phyloP scores from a whole-genome alignment of 2,113 vertebrate genomes.

The Myiagra hebetior region DNA sequence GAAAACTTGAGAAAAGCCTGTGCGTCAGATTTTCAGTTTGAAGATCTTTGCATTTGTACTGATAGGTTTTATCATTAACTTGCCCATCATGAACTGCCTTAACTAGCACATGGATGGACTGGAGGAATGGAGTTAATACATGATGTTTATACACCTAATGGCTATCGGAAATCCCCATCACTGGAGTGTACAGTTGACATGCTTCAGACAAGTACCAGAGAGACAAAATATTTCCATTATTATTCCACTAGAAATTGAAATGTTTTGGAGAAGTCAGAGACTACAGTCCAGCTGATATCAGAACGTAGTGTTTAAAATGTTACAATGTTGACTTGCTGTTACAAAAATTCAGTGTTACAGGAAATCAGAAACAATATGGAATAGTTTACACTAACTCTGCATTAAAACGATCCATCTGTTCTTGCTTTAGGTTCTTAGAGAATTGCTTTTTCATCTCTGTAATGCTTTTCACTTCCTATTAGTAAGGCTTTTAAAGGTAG shows the following conservation, averaged over 20 bases:
- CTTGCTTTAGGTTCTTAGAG: conserved; percentile 51
- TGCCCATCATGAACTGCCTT: not conserved
- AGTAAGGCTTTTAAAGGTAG: conserved; percentile 63
- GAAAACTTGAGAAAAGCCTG: not conserved
- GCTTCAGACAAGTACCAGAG: not conserved
- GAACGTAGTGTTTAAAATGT: conserved; percentile 26
- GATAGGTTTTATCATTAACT: not conserved
- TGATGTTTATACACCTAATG: not conserved
- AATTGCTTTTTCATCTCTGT: conserved; percentile 59
- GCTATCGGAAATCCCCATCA: not conserved
- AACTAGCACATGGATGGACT: not conserved
- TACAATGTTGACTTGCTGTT: conserved; percentile 41
- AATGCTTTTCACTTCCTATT: conserved; percentile 70
- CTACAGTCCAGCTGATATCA: not conserved
- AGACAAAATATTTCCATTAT: conserved; percentile 7
- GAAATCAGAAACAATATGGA: conserved; percentile 71
- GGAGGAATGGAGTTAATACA: not conserved
- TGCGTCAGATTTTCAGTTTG: not conserved
- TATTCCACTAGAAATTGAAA: conserved; percentile 8
- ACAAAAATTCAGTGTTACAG: conserved; percentile 54
- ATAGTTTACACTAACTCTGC: conserved; percentile 62
- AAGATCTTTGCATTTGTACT: not conserved
- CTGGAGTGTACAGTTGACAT: not conserved
- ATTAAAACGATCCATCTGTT: conserved; percentile 61
- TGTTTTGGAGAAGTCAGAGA: not conserved